Evolutionary conservation across 2,797 vertebrate genomes (phyloP), one percentile per base, ranked within the genome.

Genomic region (Sebastes trivittatus): DNA sequence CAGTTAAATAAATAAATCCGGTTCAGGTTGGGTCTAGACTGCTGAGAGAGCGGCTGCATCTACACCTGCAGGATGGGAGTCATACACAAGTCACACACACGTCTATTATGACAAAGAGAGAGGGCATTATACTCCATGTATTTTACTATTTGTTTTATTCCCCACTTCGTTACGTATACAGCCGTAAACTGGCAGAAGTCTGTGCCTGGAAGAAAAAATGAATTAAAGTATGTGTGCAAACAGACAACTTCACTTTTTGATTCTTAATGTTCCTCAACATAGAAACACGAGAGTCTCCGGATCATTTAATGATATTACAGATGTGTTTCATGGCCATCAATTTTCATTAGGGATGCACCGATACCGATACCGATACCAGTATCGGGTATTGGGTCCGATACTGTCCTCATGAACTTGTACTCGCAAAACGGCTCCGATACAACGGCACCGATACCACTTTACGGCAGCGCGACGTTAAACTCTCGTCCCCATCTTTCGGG

Each of bases 331-430:
- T n/a, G 56, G 25, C 56, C 56, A 10, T 59, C 16, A n/a, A 10
- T 11, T 32, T 38, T 38, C 36, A 14, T 14, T 38, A 38, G 36
- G 36, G 36, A 38, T 38, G 13, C 36, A 38, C 36, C 10, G 13
- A 36, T 36, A 36, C 34, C 10, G 36, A 34, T 34, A 34, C 34
- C 36, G 36, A 38, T 38, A 38, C 36, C 13, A 38, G 36, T 38
- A 38, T 38, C 11, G 11, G 5, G 36, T 38, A 38, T 38, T 0
- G 13, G 36, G 36, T 38, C 36, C 36, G 36, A 38, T 38, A 38
- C 0, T 38, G 36, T 38, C 0, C 36, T 38, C 36, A 38, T 38
- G 0, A 0, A 38, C 36, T 38, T 0, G 13, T 38, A 38, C 36
- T 38, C 36, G 13, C 36, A 38, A 38, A 38, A 38, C 36, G 36